Conservation (phyloP, 1,140 invertebrate species). For the Scaptomyza hsui region DNA sequence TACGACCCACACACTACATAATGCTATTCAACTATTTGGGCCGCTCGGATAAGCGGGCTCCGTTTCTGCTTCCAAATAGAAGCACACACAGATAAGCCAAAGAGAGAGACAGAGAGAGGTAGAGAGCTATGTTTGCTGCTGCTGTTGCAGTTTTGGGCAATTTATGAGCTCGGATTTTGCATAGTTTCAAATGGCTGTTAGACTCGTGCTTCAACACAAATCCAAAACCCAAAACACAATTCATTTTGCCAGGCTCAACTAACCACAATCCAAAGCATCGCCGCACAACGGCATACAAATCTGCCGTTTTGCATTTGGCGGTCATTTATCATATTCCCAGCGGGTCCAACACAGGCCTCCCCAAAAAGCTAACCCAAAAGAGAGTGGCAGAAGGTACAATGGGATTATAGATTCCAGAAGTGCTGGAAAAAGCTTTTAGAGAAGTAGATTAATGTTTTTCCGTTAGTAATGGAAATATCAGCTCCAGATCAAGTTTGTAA, state of each 20-base stretch:
- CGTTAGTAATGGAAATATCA: neutral
- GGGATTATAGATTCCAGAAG: conserved; percentile 7
- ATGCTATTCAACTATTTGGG: conserved; percentile 53
- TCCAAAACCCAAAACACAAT: conserved; percentile 55
- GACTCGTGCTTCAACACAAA: conserved; percentile 32
- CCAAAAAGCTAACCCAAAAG: conserved; percentile 7
- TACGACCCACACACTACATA: conserved; percentile 50
- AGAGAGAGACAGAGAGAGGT: neutral
- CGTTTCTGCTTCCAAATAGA: conserved; percentile 3
- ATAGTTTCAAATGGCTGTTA: conserved; percentile 73
- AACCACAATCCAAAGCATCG: conserved; percentile 28
- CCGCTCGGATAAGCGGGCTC: conserved; percentile 45
- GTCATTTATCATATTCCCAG: conserved; percentile 57
- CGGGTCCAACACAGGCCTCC: conserved; percentile 33
- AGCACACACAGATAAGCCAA: conserved; percentile 19
- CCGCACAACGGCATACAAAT: conserved; percentile 60
- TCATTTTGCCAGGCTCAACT: conserved; percentile 50
- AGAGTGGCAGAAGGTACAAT: conserved; percentile 30
- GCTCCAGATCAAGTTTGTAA: too few relatives aligned
- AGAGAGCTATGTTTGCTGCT: conserved; percentile 29
- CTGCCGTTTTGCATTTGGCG: conserved; percentile 71
- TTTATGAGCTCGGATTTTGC: conserved; percentile 75
- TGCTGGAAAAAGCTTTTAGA: neutral
- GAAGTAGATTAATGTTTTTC: too few relatives aligned
- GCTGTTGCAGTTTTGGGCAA: conserved; percentile 46